Percentiles rank a stretch among this genome's conserved stretches.
Conservation (phyloP, 2,797 vertebrate species). For the Gorsachius magnificus region DNA sequence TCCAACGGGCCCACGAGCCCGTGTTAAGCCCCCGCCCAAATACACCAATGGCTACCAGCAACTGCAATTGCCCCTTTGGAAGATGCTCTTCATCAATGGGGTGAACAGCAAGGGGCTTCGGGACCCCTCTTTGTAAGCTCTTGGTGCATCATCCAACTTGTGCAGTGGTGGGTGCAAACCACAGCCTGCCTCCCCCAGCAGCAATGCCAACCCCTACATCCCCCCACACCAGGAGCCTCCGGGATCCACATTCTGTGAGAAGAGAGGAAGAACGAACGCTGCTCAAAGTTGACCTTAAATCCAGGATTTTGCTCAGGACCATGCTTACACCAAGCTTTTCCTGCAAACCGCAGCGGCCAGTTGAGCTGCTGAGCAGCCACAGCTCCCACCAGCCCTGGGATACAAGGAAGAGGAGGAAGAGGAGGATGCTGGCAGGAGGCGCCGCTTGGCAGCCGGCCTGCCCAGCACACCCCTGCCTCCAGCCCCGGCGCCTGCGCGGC, state of each 20-base stretch:
- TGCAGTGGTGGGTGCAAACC: background rate
- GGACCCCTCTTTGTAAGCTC: background rate
- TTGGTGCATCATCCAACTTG: background rate
- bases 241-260: background rate
- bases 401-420: background rate
- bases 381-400: background rate
- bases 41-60: fast-evolving
- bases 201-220: background rate
- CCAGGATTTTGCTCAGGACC: background rate
- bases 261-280: background rate
- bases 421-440: constrained; percentile 10
- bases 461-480: constrained; percentile 20
- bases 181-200: background rate
- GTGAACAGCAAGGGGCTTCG: too few species aligned
- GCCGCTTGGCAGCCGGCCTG: background rate
- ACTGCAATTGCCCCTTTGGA: background rate
- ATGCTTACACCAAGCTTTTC: fast-evolving
- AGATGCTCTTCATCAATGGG: background rate
- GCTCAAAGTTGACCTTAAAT: background rate
- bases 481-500: background rate
- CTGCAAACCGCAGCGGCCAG: background rate
- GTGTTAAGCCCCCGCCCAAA: background rate
- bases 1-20: fast-evolving
- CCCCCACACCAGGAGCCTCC: background rate
- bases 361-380: background rate